Base-by-base conservation (phyloP, 2,888 invertebrate species). In the Trichacis sp. region DNA sequence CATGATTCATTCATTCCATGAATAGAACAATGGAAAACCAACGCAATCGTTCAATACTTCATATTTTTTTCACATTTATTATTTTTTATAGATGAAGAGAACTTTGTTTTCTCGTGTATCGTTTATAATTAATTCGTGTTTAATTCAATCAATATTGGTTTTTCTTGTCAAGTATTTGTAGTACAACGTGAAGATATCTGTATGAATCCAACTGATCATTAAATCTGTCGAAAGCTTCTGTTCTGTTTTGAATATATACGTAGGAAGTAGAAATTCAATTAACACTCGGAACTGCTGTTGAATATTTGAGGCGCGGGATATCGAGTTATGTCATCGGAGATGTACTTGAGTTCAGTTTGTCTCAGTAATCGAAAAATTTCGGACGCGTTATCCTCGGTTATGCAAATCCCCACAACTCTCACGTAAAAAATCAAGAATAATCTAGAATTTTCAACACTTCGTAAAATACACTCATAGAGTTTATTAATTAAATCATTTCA, bases 291-390 rank as follows among this genome's bases (percentile, higher is more conserved):
- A 60, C 67, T 52, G 67, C 67, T 52, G 62, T 58, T 50, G 63
- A 67, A 67, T 60, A 67, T 60, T 56, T 38, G 67, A 63, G 50
- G 67, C 67, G 63, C 63, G 67, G 62, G 59, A 67, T 59, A 60
- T 67, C 60, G 60, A 67, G 67, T 63, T 58, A 54, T 48, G 60
- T 54, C 52, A 46, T 43, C 42, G 53, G 20, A 38, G 54, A 4
- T 14, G 46, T 50, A 53, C 61, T 20, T 19, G 18, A 20, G 12
- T 45, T 42, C n/a, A 52, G 52, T 40, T 42, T 40, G 40, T 46
- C 51, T 40, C 24, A 42, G 18, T 55, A 58, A 62, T 48, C 43
- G 56, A 30, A 33, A 15, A 20, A 48, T 43, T 36, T 47, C 4
- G 36, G 40, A 47, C 45, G 52, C 54, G 47, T 51, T 55, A 59